Percentiles rank a stretch among this genome's conserved stretches.
Conservation (phyloP, 2,113 vertebrate genomes). For the Nettapus auritus region DNA sequence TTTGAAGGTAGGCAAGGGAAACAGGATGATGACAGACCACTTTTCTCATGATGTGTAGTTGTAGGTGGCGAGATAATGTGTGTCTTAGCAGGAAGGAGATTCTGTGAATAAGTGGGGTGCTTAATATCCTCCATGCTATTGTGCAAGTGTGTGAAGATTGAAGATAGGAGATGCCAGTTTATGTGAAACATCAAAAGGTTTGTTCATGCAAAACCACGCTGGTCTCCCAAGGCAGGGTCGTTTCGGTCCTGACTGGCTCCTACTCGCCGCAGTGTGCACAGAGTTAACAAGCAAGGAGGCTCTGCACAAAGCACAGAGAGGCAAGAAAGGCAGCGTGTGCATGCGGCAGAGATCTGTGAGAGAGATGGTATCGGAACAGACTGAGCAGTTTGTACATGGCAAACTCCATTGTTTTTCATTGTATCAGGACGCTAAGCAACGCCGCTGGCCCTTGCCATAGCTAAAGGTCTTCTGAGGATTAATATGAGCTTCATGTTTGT, state of each 20-base stretch:
- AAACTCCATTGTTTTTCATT: neutral
- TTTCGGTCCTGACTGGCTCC: neutral
- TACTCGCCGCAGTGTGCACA: neutral
- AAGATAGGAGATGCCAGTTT: constrained; percentile 49
- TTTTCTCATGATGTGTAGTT: neutral
- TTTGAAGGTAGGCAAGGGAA: neutral
- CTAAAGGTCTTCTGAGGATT: constrained; percentile 53
- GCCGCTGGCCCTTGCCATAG: constrained; percentile 26
- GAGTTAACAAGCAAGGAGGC: neutral
- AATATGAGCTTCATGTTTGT: constrained; percentile 66
- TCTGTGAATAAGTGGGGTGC: neutral
- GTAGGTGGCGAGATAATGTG: neutral
- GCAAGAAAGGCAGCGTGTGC: constrained; percentile 16
- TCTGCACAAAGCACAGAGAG: neutral
- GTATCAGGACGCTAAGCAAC: constrained; percentile 17
- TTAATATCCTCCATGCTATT: neutral
- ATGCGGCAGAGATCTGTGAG: constrained; percentile 19
- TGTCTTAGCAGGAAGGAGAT: constrained; percentile 5
- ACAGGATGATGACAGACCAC: neutral
- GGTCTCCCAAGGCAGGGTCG: neutral
- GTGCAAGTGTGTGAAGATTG: constrained; percentile 46
- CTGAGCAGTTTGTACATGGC: neutral
- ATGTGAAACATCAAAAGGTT: constrained; percentile 23
- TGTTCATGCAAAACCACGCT: neutral
- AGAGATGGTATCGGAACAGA: neutral